These are phyloP conservation scores for Ophonus ardosiacus DNA, from an alignment of 2,888 invertebrate genomes.

Conservation along the genomic window DNA sequence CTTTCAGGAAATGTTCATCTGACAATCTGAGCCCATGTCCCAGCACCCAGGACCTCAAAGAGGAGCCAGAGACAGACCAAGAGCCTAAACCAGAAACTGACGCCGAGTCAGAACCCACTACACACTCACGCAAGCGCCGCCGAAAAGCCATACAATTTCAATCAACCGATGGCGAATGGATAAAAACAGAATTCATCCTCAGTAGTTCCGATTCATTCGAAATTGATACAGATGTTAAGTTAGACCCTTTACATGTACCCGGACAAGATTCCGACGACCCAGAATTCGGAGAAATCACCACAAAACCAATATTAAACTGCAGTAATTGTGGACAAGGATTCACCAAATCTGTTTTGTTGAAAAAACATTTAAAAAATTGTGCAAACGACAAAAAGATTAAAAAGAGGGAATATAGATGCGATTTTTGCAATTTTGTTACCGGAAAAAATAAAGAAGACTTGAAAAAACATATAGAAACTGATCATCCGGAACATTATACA, in stretches of 20 bases:
- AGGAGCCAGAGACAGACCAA: conserved; percentile 35
- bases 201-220: neutral
- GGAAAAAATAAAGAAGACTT: conserved; percentile 70
- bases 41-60: neutral
- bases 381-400: conserved; percentile 17
- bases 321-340: conserved; percentile 70
- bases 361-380: conserved; percentile 30
- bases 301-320: neutral
- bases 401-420: conserved; percentile 68
- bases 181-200: conserved; percentile 59
- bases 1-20: neutral
- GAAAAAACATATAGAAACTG: conserved; percentile 69
- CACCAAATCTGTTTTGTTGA: conserved; percentile 11
- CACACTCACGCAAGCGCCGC: neutral
- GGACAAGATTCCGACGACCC: conserved; percentile 36
- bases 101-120: neutral
- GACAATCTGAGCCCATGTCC: conserved; percentile 70
- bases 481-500: conserved; percentile 68
- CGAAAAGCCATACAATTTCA: conserved; percentile 6
- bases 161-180: conserved; percentile 63
- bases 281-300: neutral
- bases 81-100: conserved; percentile 30
- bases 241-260: neutral
- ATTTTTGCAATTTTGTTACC: conserved; percentile 67
- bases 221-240: conserved; percentile 52